Evolutionary conservation across 2,797 vertebrate species (phyloP), one percentile per base, ranked within the genome.

Genomic region (Leptodactylus fallax): DNA sequence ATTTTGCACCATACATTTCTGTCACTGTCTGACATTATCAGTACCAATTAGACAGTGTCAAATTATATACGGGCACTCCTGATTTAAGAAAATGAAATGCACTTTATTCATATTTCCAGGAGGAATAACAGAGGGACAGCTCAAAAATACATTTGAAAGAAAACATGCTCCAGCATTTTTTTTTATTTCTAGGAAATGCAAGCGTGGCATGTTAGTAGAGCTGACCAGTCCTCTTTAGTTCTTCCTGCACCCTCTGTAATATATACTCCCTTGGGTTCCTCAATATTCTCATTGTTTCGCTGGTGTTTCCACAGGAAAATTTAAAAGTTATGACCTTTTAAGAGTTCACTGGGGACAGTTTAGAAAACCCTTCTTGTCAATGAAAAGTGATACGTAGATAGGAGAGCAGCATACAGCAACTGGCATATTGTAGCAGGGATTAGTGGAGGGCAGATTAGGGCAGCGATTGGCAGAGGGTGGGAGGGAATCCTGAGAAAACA

Each of bases 221-320:
- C 12, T 6, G 36, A 74, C 21, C 21, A 2, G 19, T 77, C 47
- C 49, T 77, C 49, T 74, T n/a, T 74, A 49, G 49, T 21, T 74
- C 47, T 13, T 3, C 72, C n/a, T 77, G 72, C 13, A 21, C 47
- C 72, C 72, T n/a, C 72, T 77, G 72, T 49, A 51, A 85, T 61
- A 17, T 77, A 51, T 63, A 19, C 83, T 51, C 36, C 81, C 49
- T 23, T 13, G n/a, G 56, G 83, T 61, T 77, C 21, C 58, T 85
- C 83, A 85, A 60, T 85, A 85, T 85, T 85, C 58, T 51, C 83
- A 85, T 85, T 85, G 83, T 85, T 85, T 85, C 83, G 61, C 69
- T 69, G 58, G 69, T 76, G 71, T 85, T 61, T 85, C 83, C 71
- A 85, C 27, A 61, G 83, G 56, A 85, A 63, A 76, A 85, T 61